These are phyloP conservation scores for Drosophila ambigua DNA, from an alignment of 1,140 invertebrate genomes.

Conservation along the genomic window DNA sequence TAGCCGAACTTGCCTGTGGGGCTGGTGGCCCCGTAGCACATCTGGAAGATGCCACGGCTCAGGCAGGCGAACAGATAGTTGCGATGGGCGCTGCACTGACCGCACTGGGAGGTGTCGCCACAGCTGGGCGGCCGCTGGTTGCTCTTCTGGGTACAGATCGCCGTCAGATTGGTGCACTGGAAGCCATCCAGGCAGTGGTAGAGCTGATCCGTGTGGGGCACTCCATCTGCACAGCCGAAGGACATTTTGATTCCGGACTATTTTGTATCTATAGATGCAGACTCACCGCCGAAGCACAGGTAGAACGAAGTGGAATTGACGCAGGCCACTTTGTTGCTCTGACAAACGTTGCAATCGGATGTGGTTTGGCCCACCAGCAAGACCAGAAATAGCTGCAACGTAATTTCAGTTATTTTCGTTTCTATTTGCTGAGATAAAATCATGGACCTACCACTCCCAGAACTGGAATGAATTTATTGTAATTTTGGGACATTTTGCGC, in stretches of 20 bases:
- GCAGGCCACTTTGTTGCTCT: conserved; percentile 69
- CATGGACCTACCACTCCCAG: conserved; percentile 33
- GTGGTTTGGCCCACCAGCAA: conserved; percentile 29
- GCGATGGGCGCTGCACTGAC: conserved; percentile 66
- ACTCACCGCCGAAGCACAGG: conserved; percentile 75
- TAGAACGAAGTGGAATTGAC: conserved; percentile 78
- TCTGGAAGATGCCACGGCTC: conserved; percentile 71
- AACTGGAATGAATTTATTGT: conserved; percentile 23
- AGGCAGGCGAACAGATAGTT: conserved; percentile 75
- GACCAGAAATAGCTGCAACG: conserved; percentile 19
- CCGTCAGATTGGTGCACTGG: conserved; percentile 63
- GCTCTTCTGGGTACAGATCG: conserved; percentile 73
- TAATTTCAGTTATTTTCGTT: not conserved
- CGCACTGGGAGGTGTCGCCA: conserved; percentile 72
- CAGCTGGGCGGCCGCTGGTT: conserved; percentile 65
- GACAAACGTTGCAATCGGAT: conserved; percentile 71
- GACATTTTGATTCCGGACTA: not conserved
- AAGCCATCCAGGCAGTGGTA: conserved; percentile 71
- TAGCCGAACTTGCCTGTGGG: conserved; percentile 61
- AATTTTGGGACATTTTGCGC: conserved; percentile 22
- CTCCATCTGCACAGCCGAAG: conserved; percentile 24
- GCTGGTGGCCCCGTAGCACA: conserved; percentile 73
- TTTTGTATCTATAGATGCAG: not conserved
- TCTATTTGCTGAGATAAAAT: not conserved
- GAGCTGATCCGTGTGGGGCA: conserved; percentile 49